Evolutionary conservation across 37 sponge, comb jelly and placozoan genomes (phyloP), one percentile per base, ranked within the genome.

Genomic region (Aplysina aerophoba): DNA sequence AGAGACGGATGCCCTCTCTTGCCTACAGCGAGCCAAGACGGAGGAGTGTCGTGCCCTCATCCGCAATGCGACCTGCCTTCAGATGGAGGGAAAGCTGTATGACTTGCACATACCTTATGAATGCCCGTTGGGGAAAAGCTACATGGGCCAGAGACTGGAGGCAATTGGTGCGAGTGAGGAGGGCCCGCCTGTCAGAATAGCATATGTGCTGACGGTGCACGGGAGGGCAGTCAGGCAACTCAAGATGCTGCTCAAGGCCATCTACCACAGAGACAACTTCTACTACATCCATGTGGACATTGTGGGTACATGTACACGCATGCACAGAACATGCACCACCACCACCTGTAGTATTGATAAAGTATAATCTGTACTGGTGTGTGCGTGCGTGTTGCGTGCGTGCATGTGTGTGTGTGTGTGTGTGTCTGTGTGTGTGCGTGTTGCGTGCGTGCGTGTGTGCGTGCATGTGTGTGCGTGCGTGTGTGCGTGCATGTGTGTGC

Each of bases 261-360:
- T 97, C 53, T 97, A 97, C 71, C 93, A 97, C 81, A 37, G 54
- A 0, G 90, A 92, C 61, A 95, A 97, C 81, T 97, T 93, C 82
- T 97, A 86, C 83, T 95, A 82, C 83, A 84, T 97, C 31, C 97
- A 97, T 71, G 92, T 95, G 19, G 97, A 97, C 82, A 75, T 85
- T 20, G 96, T 96, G 37, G 84, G 94, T 85, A 25, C 3, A 28
- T 28, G 64, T 11, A 62, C 28, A 62, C 28, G 11, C 24, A 62
- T 11, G 12, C 50, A 44, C 50, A 44, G 6, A 44, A n/a, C n/a
- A n/a, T n/a, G n/a, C n/a, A n/a, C n/a, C n/a, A n/a, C n/a, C n/a
- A n/a, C n/a, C n/a, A n/a, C n/a, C n/a, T n/a, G n/a, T n/a, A n/a
- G n/a, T n/a, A n/a, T n/a, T n/a, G n/a, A n/a, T n/a, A n/a, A n/a